Conservation (phyloP, 2,888 invertebrate genomes). For the Epinotia demarniana region DNA sequence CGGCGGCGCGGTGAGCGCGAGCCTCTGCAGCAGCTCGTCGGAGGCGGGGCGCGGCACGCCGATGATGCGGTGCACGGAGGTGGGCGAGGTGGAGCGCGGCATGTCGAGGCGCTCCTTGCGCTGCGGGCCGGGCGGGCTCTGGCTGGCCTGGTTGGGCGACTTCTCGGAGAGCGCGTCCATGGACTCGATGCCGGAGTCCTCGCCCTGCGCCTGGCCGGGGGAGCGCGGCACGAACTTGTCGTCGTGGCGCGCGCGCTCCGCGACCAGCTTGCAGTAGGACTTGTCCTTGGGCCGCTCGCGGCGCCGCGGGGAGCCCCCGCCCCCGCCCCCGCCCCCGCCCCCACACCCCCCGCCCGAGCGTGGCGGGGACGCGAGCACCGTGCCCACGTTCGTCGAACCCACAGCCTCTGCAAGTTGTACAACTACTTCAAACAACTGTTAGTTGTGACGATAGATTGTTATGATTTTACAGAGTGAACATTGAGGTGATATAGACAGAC, state of each 20-base stretch:
- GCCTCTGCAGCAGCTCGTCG: conserved; percentile 66
- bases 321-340: too few species aligned
- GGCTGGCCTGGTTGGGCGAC: conserved; percentile 94
- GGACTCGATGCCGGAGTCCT: conserved; percentile 96
- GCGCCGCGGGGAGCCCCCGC: conserved; percentile 70
- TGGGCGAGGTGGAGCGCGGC: conserved; percentile 75
- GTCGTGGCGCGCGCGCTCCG: conserved; percentile 71
- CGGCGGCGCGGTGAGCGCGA: conserved; percentile 63
- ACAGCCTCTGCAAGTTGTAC: conserved; percentile 75
- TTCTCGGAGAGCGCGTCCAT: conserved; percentile 98
- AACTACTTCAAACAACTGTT: neutral
- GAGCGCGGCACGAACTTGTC: conserved; percentile 77
- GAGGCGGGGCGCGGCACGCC: conserved; percentile 68
- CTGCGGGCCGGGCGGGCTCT: conserved; percentile 85
- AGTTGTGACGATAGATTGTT: neutral
- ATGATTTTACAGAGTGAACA: neutral
- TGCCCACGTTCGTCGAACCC: conserved; percentile 89
- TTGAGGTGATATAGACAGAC: too few species aligned
- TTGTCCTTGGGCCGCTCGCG: conserved; percentile 80
- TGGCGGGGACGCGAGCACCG: conserved; percentile 75
- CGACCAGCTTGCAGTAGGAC: conserved; percentile 84
- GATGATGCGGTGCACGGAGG: conserved; percentile 79
- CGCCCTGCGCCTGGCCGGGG: conserved; percentile 87
- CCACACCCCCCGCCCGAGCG: too few species aligned
- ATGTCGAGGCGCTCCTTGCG: conserved; percentile 76